A percentile compares a stretch with the other conserved stretches of the same genome.
Evolutionary conservation across 2,797 vertebrate species (phyloP).

Genomic region (Rhinatrema bivittatum): DNA sequence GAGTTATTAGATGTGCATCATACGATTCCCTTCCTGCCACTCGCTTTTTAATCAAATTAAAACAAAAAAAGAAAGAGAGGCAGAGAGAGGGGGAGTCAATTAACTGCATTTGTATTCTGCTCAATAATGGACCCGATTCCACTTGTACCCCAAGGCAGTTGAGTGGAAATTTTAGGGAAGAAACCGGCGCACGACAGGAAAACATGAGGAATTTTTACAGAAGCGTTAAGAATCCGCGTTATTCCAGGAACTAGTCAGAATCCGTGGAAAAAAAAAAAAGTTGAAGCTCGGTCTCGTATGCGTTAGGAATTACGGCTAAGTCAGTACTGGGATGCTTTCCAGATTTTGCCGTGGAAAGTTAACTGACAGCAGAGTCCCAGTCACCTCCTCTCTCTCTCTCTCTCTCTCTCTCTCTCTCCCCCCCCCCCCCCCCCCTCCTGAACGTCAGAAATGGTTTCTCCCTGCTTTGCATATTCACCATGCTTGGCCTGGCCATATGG

Average conservation of each 20-base stretch:
- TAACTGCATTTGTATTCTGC: conserved; percentile 70
- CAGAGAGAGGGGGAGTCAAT: conserved; percentile 61
- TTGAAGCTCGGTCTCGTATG: conserved; percentile 46
- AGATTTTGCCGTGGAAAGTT: conserved; percentile 57
- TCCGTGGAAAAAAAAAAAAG: conserved; percentile 63
- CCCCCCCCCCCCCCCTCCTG: conserved; percentile 53
- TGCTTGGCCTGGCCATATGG: conserved; percentile 88
- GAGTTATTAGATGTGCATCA: conserved; percentile 97
- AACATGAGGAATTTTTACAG: conserved; percentile 28
- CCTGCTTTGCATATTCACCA: conserved; percentile 91
- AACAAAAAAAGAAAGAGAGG: conserved; percentile 65
- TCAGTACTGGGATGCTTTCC: conserved; percentile 60
- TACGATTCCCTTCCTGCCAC: conserved; percentile 90
- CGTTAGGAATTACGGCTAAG: conserved; percentile 56
- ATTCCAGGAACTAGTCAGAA: conserved; percentile 39
- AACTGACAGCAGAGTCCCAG: conserved; percentile 55
- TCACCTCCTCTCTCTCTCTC: conserved; percentile 59
- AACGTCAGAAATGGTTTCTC: conserved; percentile 73
- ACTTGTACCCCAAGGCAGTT: conserved; percentile 63
- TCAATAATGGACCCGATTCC: conserved; percentile 64
- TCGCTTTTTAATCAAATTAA: conserved; percentile 98
- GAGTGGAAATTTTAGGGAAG: conserved; percentile 55
- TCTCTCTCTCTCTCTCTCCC: conserved; percentile 47
- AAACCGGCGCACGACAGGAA: conserved; percentile 41
- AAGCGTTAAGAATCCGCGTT: conserved; percentile 31